Conservation (phyloP, 2,113 vertebrate genomes). For the Mustela lutreola region DNA sequence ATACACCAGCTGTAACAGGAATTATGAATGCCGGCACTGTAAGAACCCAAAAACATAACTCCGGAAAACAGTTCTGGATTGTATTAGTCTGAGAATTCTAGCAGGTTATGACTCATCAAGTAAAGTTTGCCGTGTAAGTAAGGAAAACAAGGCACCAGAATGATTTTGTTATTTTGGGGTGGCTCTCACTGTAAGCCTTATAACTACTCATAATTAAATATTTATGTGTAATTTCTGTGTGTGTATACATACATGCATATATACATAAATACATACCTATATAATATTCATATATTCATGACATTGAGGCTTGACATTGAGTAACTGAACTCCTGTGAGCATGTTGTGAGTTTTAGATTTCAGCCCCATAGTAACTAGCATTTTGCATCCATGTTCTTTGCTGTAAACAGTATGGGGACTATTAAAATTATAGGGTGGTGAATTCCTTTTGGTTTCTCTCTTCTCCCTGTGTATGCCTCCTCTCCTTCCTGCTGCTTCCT, state of each 20-base stretch:
- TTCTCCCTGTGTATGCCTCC: not conserved
- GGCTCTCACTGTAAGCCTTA: not conserved
- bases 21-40: constrained; percentile 49
- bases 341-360: not conserved
- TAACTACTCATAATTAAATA: not conserved
- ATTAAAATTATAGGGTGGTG: not conserved
- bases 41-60: constrained; percentile 15
- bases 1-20: constrained; percentile 20
- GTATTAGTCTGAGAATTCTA: constrained; percentile 18
- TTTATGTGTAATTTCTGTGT: not conserved
- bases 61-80: not conserved
- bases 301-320: constrained; percentile 17
- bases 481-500: not conserved
- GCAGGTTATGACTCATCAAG: constrained; percentile 60
- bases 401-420: not conserved
- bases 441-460: not conserved
- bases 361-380: not conserved
- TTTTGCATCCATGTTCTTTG: not conserved
- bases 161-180: constrained; percentile 56
- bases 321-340: not conserved
- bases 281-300: not conserved
- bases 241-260: not conserved
- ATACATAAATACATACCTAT: not conserved
- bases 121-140: constrained; percentile 52
- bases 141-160: constrained; percentile 42